These are phyloP conservation scores for Ceriagrion tenellum DNA, from an alignment of 2,888 invertebrate species.

Conservation along the genomic window DNA sequence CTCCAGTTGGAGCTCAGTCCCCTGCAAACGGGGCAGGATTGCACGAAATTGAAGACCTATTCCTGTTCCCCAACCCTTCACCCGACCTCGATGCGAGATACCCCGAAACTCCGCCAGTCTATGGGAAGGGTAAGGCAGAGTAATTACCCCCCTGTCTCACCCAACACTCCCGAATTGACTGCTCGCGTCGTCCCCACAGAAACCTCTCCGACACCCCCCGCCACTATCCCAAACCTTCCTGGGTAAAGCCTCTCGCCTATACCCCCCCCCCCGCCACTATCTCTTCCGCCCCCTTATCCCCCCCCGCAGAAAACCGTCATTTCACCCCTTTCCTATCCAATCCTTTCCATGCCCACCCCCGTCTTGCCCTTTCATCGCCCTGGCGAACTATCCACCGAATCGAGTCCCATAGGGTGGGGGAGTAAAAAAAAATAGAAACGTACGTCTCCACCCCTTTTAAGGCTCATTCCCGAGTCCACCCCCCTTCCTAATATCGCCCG, in stretches of 20 bases:
- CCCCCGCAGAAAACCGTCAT: background rate
- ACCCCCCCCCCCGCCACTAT: background rate
- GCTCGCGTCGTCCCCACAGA: background rate
- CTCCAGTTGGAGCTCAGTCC: background rate
- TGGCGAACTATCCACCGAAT: background rate
- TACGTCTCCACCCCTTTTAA: background rate
- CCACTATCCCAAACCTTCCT: background rate
- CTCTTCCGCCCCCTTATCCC: background rate
- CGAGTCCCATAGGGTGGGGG: background rate
- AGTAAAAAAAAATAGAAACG: background rate
- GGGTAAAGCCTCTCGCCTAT: too few relatives aligned
- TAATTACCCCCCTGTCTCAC: slow-evolving; percentile 11
- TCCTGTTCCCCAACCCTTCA: background rate
- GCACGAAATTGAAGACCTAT: slow-evolving; percentile 10
- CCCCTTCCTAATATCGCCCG: background rate
- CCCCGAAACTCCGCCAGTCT: background rate
- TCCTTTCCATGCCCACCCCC: background rate
- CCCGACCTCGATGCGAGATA: background rate
- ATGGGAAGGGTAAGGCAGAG: background rate
- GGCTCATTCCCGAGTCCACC: slow-evolving; percentile 51
- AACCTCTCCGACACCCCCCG: background rate
- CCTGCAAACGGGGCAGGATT: background rate
- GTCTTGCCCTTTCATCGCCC: background rate
- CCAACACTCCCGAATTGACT: slow-evolving; percentile 1
- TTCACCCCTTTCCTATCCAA: slow-evolving; percentile 3